These are phyloP conservation scores for Cuculus canorus DNA, from an alignment of 2,797 vertebrate species.

Conservation along the genomic window DNA sequence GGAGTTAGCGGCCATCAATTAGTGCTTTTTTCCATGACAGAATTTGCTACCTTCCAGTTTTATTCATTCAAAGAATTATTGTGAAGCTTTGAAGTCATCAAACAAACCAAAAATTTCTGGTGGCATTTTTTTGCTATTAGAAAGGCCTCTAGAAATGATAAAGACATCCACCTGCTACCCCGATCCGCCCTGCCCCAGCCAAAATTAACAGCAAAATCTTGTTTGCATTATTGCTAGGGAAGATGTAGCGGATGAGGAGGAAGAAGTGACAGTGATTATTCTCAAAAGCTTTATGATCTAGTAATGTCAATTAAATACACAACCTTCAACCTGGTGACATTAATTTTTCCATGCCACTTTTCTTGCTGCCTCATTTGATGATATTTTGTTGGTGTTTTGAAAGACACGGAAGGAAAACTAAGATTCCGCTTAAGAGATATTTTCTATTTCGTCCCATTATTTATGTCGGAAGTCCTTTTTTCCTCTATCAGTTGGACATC, in stretches of 20 bases:
- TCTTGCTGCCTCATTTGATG: neutral
- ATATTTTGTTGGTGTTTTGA: neutral
- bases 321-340: neutral
- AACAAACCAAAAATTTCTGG: neutral
- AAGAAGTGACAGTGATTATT: neutral
- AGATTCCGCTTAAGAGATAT: neutral
- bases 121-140: neutral
- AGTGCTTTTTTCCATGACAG: neutral
- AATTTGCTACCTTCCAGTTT: neutral
- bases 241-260: neutral
- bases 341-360: neutral
- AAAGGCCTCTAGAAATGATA: neutral
- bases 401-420: neutral
- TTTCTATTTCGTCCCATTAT: neutral
- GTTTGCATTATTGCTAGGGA: neutral
- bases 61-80: neutral
- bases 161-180: neutral
- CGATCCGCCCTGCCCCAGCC: neutral
- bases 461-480: neutral
- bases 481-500: neutral
- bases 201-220: neutral
- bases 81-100: neutral
- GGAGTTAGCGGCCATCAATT: neutral
- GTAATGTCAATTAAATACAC: rapidly evolving
- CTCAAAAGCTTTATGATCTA: neutral